Conservation (phyloP, 2,888 invertebrate genomes). For the Proisotoma minuta region DNA sequence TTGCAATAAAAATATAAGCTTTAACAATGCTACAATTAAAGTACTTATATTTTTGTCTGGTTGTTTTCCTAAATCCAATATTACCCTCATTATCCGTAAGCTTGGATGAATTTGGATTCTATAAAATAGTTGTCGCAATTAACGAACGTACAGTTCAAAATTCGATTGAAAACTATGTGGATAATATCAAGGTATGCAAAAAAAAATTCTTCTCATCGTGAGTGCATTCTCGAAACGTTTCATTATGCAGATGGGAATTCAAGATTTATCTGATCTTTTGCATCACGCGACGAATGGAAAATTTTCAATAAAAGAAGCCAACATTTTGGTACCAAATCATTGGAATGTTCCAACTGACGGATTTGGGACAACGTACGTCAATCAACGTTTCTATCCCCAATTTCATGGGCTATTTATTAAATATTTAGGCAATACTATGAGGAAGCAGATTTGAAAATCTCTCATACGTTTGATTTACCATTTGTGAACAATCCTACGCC, state of each 20-base stretch:
- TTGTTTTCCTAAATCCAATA: neutral
- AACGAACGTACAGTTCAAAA: conserved; percentile 24
- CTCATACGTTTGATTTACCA: conserved; percentile 13
- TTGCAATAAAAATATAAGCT: too few relatives aligned
- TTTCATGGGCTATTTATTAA: conserved; percentile 5
- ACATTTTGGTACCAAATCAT: conserved; percentile 37
- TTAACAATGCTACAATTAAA: too few relatives aligned
- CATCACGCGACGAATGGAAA: conserved; percentile 19
- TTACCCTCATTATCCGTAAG: too few relatives aligned
- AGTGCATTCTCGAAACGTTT: too few relatives aligned
- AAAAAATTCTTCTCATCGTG: too few relatives aligned
- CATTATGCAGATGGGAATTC: conserved; percentile 21
- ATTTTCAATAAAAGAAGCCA: conserved; percentile 33
- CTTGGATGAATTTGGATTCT: conserved; percentile 30
- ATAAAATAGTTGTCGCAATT: conserved; percentile 32
- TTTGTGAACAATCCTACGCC: conserved; percentile 38
- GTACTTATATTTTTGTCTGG: neutral
- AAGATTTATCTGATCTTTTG: conserved; percentile 29
- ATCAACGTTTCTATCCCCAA: neutral
- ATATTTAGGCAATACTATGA: conserved; percentile 32
- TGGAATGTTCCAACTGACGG: conserved; percentile 28
- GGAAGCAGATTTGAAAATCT: conserved; percentile 33
- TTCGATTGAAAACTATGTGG: neutral
- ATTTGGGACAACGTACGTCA: conserved; percentile 13
- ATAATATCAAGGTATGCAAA: conserved; percentile 14